phyloP scores from a whole-genome alignment of 2,797 vertebrate species.

The Fringilla coelebs region DNA sequence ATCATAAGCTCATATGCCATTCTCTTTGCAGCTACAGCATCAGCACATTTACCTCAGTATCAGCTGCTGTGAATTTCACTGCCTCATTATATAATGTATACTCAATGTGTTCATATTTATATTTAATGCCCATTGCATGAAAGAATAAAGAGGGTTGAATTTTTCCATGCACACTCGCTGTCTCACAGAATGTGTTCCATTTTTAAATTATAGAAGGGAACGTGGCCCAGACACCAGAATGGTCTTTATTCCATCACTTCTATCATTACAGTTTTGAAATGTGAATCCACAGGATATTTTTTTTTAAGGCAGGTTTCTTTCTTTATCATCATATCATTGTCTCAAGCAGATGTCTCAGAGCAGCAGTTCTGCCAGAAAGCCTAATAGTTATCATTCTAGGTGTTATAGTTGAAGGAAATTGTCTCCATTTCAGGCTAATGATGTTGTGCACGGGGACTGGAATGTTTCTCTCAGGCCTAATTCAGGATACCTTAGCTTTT shows the following conservation, averaged over 20 bases:
- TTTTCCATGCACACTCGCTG: neutral
- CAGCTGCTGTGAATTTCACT: neutral
- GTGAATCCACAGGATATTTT: accelerated
- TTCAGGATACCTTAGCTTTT: neutral
- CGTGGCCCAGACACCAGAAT: neutral
- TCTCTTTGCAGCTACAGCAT: neutral
- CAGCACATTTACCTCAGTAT: neutral
- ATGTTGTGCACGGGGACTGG: neutral
- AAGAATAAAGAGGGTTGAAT: neutral
- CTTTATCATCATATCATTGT: neutral
- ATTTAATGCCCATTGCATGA: neutral
- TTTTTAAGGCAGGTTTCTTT: neutral
- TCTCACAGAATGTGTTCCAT: neutral
- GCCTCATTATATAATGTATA: neutral
- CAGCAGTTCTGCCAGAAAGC: neutral
- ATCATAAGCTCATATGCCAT: neutral
- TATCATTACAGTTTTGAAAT: neutral
- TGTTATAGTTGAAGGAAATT: neutral
- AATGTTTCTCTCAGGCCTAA: neutral
- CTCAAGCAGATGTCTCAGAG: neutral
- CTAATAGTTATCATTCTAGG: neutral
- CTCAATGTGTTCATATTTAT: neutral
- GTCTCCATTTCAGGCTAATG: neutral
- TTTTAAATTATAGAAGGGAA: neutral
- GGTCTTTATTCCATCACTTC: neutral